Evolutionary conservation across 2,113 vertebrate genomes (phyloP), one percentile per base, ranked within the genome.

Genomic region (Hepsetus odoe): DNA sequence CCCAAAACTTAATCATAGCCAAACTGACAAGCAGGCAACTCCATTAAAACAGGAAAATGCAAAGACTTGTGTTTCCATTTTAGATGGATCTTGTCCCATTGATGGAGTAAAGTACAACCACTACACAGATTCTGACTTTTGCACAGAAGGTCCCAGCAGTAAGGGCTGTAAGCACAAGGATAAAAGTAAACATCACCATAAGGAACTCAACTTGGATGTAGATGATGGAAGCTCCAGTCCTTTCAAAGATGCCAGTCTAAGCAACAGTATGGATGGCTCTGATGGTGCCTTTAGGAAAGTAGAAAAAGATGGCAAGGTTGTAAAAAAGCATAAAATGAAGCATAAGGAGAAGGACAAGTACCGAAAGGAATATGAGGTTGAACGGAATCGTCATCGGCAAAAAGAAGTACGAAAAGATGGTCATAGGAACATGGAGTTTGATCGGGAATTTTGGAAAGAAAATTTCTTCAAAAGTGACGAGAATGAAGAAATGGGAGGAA

Each of bases 391-490:
- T 81, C 94, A 96, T 74, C 95, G 93, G 82, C 95, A 92, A 82
- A 96, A 94, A 74, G 96, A 97, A 30, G 87, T 84, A 76, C 85
- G 86, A 83, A 98, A 96, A 91, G 97, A 97, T 1, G 69, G 92
- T 65, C 96, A 95, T 88, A 95, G 95, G 89, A 97, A 95, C 90
- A 73, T 96, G 79, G 98, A 99, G 85, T 99, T 99, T 89, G 98
- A 99, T 89, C 91, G 97, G 88, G 98, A 99, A 90, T 99, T 99
- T 90, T 99, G 98, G 98, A 99, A 99, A 89, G 97, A 99, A 59
- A 99, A 99, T 82, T 99, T 99, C 87, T 99, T 99, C 91, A 98
- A 98, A 94, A 98, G 94, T 83, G 98, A 99, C 89, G 98, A 99
- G 87, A 93, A 92, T 0, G 96, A 97, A 76, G 96, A 99, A 66